phyloP scores from a whole-genome alignment of 2,888 invertebrate genomes.

The Dasypolia templi region DNA sequence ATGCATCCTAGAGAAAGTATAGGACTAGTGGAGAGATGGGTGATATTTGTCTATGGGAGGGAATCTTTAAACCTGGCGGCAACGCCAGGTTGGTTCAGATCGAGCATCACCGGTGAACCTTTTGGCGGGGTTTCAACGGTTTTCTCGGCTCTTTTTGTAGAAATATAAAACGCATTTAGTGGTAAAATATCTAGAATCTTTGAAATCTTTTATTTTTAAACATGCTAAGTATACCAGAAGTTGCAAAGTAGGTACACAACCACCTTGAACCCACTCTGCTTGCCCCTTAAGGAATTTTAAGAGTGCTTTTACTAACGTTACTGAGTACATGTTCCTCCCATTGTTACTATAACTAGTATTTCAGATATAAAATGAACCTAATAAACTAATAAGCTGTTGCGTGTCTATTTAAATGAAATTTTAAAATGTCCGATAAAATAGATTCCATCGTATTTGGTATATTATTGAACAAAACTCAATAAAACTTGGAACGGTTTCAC shows the following conservation, averaged over 20 bases:
- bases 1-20: no score
- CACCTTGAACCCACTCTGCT: background rate
- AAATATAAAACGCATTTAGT: no score
- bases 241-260: background rate
- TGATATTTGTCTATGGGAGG: no score
- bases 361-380: constrained; percentile 24
- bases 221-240: background rate
- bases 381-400: constrained; percentile 27
- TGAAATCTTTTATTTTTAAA: background rate
- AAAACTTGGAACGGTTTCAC: constrained; percentile 55
- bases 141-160: no score
- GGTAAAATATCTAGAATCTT: no score
- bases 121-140: no score
- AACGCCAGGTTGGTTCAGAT: no score
- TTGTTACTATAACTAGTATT: constrained; percentile 35
- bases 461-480: constrained; percentile 49
- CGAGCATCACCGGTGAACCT: no score
- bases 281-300: background rate
- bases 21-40: no score
- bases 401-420: constrained; percentile 57
- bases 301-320: constrained; percentile 2
- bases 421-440: constrained; percentile 60
- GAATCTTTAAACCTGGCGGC: no score
- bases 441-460: constrained; percentile 41
- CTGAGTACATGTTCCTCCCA: constrained; percentile 13